Evolutionary conservation across 2,888 invertebrate genomes (phyloP), one percentile per base, ranked within the genome.

Genomic region (Thereva nobilitata): DNA sequence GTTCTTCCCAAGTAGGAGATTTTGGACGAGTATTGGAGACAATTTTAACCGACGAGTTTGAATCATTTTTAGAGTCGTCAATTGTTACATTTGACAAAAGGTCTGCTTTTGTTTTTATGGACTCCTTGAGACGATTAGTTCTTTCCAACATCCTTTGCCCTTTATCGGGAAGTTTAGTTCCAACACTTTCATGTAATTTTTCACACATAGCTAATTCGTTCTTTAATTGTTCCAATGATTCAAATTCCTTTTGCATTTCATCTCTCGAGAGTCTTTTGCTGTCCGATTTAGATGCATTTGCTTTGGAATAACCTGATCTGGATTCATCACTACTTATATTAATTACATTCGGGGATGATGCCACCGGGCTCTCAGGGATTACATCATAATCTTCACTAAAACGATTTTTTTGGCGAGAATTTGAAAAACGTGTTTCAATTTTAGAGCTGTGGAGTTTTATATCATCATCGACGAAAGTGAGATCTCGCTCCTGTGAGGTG

Each of bases 101-200:
- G 54, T 82, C 79, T 1, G 79, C 80, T 72, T 86, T 84, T 1
- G 73, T 73, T 1, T 79, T 76, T 34, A 86, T 79, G 70, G 83
- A 80, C 1, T 71, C 72, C 73, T 84, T 82, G 35, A 87, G 75
- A 0, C 73, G 73, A 0, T 79, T 76, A 34, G 85, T 82, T 35
- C 85, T 83, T 53, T 83, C 77, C 1, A 80, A 77, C 63, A 90
- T 78, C 74, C 83, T 84, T 23, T 78, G 76, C 0, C 90, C 90
- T n/a, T 85, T 83, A 74, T 90, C 90, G 0, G 89, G 89, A 5
- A 90, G 78, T 68, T 73, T 78, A 35, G 71, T 69, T 0, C 75
- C 73, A 3, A 79, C 70, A 67, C 74, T 77, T 5, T 75, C 74
- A 3, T 72, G 67, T 5, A 81, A 72, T 41, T 73, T 76, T 55